Conservation (phyloP, 1,140 invertebrate genomes). For the Nasonia longicornis region DNA sequence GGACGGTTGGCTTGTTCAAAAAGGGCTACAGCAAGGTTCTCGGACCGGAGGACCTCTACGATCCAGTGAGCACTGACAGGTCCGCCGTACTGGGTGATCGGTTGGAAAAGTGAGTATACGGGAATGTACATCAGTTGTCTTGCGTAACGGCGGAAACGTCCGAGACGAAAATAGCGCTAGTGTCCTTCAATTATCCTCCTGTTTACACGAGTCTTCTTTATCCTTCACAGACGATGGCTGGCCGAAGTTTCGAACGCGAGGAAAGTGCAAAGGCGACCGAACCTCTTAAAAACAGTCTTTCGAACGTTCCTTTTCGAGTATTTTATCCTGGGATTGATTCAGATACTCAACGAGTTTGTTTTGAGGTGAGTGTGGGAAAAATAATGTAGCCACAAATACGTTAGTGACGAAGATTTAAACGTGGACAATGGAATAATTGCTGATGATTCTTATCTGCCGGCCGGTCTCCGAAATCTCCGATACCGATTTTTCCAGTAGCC, state of each 20-base stretch:
- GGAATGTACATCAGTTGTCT: too few relatives aligned
- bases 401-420: too few relatives aligned
- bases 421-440: too few relatives aligned
- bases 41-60: slow-evolving; percentile 71
- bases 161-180: too few relatives aligned
- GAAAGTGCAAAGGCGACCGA: slow-evolving; percentile 59
- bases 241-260: slow-evolving; percentile 62
- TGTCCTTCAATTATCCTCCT: background rate
- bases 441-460: too few relatives aligned
- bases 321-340: slow-evolving; percentile 67
- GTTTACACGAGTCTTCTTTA: background rate
- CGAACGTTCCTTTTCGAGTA: slow-evolving; percentile 72
- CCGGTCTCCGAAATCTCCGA: too few relatives aligned
- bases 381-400: too few relatives aligned
- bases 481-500: too few relatives aligned
- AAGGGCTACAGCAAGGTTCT: slow-evolving; percentile 71
- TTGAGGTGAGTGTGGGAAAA: slow-evolving; percentile 54
- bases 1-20: slow-evolving; percentile 70
- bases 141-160: too few relatives aligned
- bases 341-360: slow-evolving; percentile 62
- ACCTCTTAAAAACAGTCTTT: slow-evolving; percentile 71
- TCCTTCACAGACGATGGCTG: slow-evolving; percentile 63
- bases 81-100: slow-evolving; percentile 69
- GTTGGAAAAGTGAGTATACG: slow-evolving; percentile 69
- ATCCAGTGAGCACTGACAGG: slow-evolving; percentile 68